Conservation (phyloP, 1,140 invertebrate genomes). For the Monomorium pharaonis region DNA sequence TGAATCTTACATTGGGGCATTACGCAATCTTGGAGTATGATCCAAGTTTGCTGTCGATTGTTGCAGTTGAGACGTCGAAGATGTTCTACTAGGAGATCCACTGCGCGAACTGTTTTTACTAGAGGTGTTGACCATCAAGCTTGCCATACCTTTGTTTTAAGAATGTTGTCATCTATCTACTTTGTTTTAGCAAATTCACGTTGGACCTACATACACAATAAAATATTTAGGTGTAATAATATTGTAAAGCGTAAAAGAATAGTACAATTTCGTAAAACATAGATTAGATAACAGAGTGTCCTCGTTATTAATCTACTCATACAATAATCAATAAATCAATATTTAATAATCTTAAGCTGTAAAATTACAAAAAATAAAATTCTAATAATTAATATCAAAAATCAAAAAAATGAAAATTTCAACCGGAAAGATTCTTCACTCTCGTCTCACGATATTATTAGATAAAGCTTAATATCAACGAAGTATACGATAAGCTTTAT, state of each 20-base stretch:
- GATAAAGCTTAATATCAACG: constrained; percentile 38
- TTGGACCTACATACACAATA: constrained; percentile 20
- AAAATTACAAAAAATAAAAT: background rate
- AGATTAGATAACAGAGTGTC: background rate
- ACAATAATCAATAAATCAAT: background rate
- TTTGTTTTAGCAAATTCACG: constrained; percentile 21
- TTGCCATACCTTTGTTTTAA: constrained; percentile 81
- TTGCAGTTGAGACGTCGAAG: constrained; percentile 73
- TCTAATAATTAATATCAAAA: background rate
- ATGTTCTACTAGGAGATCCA: constrained; percentile 81
- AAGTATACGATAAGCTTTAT: constrained; percentile 30
- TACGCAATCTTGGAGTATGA: constrained; percentile 80
- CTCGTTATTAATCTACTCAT: background rate
- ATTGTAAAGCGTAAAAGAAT: background rate
- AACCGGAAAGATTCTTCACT: background rate
- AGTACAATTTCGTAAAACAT: background rate
- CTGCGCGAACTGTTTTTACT: constrained; percentile 83
- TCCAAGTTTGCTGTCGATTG: constrained; percentile 77
- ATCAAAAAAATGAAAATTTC: constrained; percentile 1
- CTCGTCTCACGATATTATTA: background rate
- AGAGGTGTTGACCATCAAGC: constrained; percentile 81
- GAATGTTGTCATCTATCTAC: constrained; percentile 50
- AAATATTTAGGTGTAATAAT: constrained; percentile 25
- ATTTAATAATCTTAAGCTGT: background rate
- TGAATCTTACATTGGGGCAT: constrained; percentile 79